Base-by-base conservation (phyloP, 2,888 invertebrate species). In the Cecidostiba fungosa region DNA sequence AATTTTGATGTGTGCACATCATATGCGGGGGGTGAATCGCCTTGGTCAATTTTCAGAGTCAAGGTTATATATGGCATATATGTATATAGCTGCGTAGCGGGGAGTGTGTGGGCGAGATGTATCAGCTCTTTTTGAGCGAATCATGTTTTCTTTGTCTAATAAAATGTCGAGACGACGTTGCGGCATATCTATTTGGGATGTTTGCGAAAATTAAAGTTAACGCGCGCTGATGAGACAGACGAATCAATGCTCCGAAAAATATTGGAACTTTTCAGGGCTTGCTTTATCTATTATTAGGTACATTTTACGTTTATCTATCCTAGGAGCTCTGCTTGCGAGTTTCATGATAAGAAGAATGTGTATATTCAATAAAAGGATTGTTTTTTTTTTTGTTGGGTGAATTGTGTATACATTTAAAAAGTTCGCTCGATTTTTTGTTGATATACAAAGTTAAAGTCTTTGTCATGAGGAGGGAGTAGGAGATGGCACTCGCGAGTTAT, bases 1-100 rank as follows among this genome's bases (percentile, higher is more conserved):
- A 26, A n/a, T 29, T 66, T 8, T 23, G 23, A 1, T 23, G 10
- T 19, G 5, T 16, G 50, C 50, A 50, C 14, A 50, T n/a, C 16
- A 50, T 16, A 16, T 59, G n/a, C 19, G 16, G 16, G 50, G 26
- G 62, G 12, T 14, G 26, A 66, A 26, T 66, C 54, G 54, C n/a
- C 54, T 50, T 54, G 6, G 54, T 59, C 54, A n/a, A 23, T 59
- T 19, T 66, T 66, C 62, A 29, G 62, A 66, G 62, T 66, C 62
- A 66, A 66, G 62, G 62, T 66, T 66, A 12, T 8, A 66, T 29
- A 66, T 8, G 23, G 23, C 23, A 62, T 50, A 14, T 50, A 16
- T 50, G 10, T 50, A 50, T 50, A 50, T 19, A 50, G 50, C 19
- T 1, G 14, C 19, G 19, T 4, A n/a, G 23, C n/a, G n/a, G 54